A percentile compares a stretch with the other conserved stretches of the same genome.
phyloP scores from a whole-genome alignment of 2,113 vertebrate genomes.

The Hassar affinis region DNA sequence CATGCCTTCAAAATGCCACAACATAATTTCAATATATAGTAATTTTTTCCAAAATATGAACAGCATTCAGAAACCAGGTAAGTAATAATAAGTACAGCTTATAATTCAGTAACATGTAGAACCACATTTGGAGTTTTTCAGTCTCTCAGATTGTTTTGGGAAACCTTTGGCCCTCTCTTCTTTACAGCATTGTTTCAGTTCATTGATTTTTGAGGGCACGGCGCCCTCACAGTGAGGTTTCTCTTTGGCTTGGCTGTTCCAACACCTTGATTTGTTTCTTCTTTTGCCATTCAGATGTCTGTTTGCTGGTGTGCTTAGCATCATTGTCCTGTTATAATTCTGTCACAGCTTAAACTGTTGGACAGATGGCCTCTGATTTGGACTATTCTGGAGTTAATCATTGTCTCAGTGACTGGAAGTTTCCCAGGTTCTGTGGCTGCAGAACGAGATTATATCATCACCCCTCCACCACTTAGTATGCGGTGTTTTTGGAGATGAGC shows the following conservation, averaged over 20 bases:
- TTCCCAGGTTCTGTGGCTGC: background rate
- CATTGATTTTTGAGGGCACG: background rate
- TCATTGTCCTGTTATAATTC: background rate
- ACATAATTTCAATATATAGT: background rate
- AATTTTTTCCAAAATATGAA: too few relatives aligned
- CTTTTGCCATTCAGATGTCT: too few relatives aligned
- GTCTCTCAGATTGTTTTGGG: background rate
- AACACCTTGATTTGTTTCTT: too few relatives aligned
- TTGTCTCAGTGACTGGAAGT: background rate
- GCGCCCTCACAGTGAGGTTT: background rate
- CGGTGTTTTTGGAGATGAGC: background rate
- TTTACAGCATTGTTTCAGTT: too few relatives aligned
- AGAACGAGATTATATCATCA: background rate
- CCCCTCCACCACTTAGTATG: background rate
- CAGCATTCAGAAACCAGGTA: background rate
- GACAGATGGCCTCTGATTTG: background rate
- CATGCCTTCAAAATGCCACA: background rate
- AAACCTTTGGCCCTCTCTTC: background rate
- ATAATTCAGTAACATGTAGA: background rate
- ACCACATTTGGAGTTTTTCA: background rate
- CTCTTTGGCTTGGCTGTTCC: background rate
- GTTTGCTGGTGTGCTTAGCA: background rate
- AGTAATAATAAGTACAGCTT: too few relatives aligned
- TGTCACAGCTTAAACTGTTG: background rate
- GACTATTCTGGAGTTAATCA: background rate